These are phyloP conservation scores for Ips typographus DNA, from an alignment of 1,140 invertebrate species.

Conservation along the genomic window DNA sequence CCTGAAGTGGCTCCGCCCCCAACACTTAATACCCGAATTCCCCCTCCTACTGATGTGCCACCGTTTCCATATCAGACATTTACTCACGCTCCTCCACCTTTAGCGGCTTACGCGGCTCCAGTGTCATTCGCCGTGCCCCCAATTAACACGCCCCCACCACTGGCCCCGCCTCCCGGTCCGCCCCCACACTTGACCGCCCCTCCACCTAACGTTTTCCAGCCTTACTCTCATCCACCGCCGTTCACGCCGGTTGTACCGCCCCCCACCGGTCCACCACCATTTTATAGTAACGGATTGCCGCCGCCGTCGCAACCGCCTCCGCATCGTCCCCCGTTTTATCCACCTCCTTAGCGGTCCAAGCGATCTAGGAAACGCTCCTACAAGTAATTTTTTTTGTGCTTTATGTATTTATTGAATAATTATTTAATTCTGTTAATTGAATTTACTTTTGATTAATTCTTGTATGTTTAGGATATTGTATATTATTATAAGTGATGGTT, in stretches of 20 bases:
- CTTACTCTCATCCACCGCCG: constrained; percentile 43
- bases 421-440: no score
- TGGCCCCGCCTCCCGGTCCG: constrained; percentile 44
- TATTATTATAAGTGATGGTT: no score
- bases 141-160: constrained; percentile 35
- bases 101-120: constrained; percentile 19
- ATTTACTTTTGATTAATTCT: no score
- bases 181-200: constrained; percentile 50
- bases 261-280: constrained; percentile 25
- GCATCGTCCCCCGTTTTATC: constrained; percentile 6
- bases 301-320: constrained; percentile 9
- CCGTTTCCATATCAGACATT: constrained; percentile 52
- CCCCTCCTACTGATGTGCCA: constrained; percentile 49
- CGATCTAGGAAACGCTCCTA: no score
- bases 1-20: constrained; percentile 25
- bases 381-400: no score
- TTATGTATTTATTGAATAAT: no score
- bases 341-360: background rate
- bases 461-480: no score
- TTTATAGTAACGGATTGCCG: constrained; percentile 23
- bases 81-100: constrained; percentile 50
- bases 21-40: constrained; percentile 52
- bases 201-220: constrained; percentile 48
- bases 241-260: constrained; percentile 46
- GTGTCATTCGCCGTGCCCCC: constrained; percentile 35